A percentile compares a stretch with the other conserved stretches of the same genome.
phyloP scores from a whole-genome alignment of 2,888 invertebrate genomes.

The Archips crataeganus region DNA sequence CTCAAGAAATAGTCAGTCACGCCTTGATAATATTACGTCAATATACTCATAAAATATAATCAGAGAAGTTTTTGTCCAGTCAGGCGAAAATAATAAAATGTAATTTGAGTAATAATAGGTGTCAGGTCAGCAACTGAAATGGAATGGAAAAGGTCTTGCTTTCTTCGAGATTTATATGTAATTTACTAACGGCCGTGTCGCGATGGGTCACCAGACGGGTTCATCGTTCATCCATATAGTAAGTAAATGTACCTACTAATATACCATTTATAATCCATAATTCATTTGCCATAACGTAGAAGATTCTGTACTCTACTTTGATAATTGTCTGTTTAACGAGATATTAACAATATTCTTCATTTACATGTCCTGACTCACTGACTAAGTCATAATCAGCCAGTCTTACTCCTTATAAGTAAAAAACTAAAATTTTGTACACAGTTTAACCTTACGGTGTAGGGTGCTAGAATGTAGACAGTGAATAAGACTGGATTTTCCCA shows the following conservation, averaged over 20 bases:
- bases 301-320: no score
- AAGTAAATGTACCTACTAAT: background rate
- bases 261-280: background rate
- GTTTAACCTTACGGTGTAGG: no score
- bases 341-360: no score
- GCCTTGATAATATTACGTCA: background rate
- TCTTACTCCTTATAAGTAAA: no score
- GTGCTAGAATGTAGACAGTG: no score
- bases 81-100: background rate
- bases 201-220: background rate
- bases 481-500: no score
- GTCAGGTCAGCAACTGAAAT: background rate
- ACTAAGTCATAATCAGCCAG: no score
- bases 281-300: background rate
- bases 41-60: background rate
- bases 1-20: background rate
- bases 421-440: no score
- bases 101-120: constrained; percentile 6
- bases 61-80: background rate
- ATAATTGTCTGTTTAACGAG: no score
- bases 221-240: background rate
- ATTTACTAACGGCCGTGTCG: background rate
- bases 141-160: constrained; percentile 1
- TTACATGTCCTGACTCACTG: no score
- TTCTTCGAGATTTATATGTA: background rate